Percentiles rank a stretch among this genome's conserved stretches.
Conservation (phyloP, 2,888 invertebrate genomes). For the Hirtodrosophila duncani region DNA sequence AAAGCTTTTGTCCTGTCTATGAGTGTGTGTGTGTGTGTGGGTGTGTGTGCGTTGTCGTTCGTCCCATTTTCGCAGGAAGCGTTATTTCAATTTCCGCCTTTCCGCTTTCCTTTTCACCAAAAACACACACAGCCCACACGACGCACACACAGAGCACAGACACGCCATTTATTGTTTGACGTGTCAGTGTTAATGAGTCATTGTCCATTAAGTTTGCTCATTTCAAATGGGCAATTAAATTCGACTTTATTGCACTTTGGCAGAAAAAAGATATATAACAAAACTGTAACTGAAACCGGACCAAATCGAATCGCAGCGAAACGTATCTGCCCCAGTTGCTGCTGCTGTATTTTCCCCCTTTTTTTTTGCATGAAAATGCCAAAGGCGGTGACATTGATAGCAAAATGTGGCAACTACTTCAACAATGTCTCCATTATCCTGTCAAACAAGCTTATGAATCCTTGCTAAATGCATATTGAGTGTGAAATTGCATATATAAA, state of each 20-base stretch:
- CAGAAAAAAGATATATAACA: conserved; percentile 25
- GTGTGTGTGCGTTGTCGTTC: conserved; percentile 19
- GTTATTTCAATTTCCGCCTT: conserved; percentile 73
- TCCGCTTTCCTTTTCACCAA: conserved; percentile 43
- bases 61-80: conserved; percentile 60
- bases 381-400: too few species aligned
- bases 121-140: background rate
- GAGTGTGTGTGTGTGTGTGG: conserved; percentile 31
- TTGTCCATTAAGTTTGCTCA: conserved; percentile 73
- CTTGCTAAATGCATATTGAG: too few species aligned
- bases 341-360: too few species aligned
- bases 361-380: too few species aligned
- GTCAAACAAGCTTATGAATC: too few species aligned
- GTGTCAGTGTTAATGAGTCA: conserved; percentile 76
- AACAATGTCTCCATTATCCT: too few species aligned
- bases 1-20: conserved; percentile 49
- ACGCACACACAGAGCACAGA: conserved; percentile 43
- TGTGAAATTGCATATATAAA: too few species aligned
- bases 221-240: conserved; percentile 72
- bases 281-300: conserved; percentile 46
- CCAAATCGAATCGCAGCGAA: conserved; percentile 43
- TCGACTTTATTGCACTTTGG: conserved; percentile 74
- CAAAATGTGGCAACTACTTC: too few species aligned
- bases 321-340: too few species aligned
- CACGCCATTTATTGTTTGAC: conserved; percentile 73